A percentile compares a stretch with the other conserved stretches of the same genome.
These are phyloP conservation scores for Empis stercorea DNA, from an alignment of 2,888 invertebrate genomes.

Conservation along the genomic window DNA sequence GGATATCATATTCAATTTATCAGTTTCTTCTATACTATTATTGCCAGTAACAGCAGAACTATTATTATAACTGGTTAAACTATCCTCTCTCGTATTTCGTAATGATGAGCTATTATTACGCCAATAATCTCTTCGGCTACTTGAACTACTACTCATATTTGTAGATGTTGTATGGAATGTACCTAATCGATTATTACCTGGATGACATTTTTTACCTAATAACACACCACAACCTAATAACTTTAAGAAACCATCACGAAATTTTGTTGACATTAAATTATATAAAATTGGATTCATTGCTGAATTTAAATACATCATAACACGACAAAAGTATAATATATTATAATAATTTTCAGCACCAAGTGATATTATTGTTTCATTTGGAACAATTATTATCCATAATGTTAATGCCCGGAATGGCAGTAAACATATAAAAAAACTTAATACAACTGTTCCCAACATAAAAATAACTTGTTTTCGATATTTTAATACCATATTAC, in stretches of 20 bases:
- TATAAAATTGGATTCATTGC: slow-evolving; percentile 85
- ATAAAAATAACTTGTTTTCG: slow-evolving; percentile 75
- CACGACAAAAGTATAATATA: slow-evolving; percentile 70
- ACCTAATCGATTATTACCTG: slow-evolving; percentile 16
- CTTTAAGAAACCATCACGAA: slow-evolving; percentile 66
- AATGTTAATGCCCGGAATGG: slow-evolving; percentile 80
- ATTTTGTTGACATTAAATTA: slow-evolving; percentile 85
- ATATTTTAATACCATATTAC: slow-evolving; percentile 46
- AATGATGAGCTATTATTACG: slow-evolving; percentile 11
- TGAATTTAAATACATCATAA: slow-evolving; percentile 81
- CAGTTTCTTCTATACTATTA: too few relatives aligned
- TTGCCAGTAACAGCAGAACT: not conserved
- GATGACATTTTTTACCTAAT: slow-evolving; percentile 10
- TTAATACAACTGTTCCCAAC: slow-evolving; percentile 78
- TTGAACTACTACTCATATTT: slow-evolving; percentile 18
- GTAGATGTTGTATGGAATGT: slow-evolving; percentile 23
- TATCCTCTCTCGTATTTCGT: slow-evolving; percentile 5
- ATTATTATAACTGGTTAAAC: not conserved
- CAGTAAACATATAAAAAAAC: slow-evolving; percentile 80
- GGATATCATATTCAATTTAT: too few relatives aligned
- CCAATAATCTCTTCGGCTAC: slow-evolving; percentile 12
- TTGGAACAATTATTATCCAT: slow-evolving; percentile 71
- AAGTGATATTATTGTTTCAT: slow-evolving; percentile 51
- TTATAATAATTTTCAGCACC: slow-evolving; percentile 73
- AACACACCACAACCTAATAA: slow-evolving; percentile 39